phyloP scores from a whole-genome alignment of 2,888 invertebrate genomes.

The Cephus nigrinus region DNA sequence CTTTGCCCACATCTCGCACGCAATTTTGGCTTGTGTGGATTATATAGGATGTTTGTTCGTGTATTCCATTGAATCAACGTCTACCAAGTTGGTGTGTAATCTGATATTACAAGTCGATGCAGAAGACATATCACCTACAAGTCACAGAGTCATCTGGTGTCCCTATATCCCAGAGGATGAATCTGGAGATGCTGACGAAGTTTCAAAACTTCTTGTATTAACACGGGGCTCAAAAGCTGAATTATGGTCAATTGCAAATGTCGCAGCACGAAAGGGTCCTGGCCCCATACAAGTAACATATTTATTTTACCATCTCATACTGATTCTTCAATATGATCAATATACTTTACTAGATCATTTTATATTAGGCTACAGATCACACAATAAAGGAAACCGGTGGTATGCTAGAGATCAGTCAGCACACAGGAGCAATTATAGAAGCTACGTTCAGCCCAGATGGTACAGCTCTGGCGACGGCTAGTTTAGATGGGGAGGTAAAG shows the following conservation, averaged over 20 bases:
- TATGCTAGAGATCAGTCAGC: constrained; percentile 71
- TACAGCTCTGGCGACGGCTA: constrained; percentile 91
- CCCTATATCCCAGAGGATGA: constrained; percentile 84
- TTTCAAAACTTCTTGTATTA: constrained; percentile 82
- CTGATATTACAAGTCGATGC: constrained; percentile 73
- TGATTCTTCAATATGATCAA: neutral
- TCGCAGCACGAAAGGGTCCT: constrained; percentile 49
- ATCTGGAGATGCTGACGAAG: constrained; percentile 71
- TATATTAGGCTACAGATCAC: constrained; percentile 49
- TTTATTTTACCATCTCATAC: neutral
- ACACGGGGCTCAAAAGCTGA: constrained; percentile 79
- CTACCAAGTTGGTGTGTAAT: constrained; percentile 67
- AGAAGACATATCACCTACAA: constrained; percentile 65
- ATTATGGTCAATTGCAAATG: constrained; percentile 54
- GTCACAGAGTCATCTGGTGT: constrained; percentile 90
- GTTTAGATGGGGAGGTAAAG: constrained; percentile 88
- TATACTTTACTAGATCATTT: constrained; percentile 26
- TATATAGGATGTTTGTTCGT: constrained; percentile 86
- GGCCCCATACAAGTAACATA: constrained; percentile 39
- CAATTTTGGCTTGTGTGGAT: constrained; percentile 89
- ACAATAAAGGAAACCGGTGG: constrained; percentile 50
- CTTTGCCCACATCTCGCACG: constrained; percentile 86
- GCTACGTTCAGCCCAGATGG: constrained; percentile 95
- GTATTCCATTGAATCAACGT: constrained; percentile 76
- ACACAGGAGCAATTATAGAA: constrained; percentile 78